These are phyloP conservation scores for Crambe crambe DNA, from an alignment of 37 sponge, comb jelly and placozoan species.

Conservation along the genomic window DNA sequence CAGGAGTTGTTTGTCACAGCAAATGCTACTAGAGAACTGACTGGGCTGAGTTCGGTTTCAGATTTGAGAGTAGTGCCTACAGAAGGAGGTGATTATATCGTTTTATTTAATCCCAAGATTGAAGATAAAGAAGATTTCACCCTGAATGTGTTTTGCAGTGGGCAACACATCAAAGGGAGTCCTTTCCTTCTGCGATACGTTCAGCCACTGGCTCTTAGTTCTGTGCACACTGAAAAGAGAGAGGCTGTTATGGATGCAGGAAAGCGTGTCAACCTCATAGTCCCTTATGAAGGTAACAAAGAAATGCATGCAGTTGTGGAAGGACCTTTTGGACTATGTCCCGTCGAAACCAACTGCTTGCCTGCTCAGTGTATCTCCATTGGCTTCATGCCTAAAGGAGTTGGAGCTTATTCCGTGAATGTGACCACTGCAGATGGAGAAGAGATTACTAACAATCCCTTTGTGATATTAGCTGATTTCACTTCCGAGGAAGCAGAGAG, in stretches of 20 bases:
- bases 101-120: not conserved
- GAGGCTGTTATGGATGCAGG: constrained; percentile 3
- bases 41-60: not conserved
- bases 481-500: constrained; percentile 13
- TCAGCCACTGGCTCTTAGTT: not conserved
- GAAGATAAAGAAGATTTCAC: constrained; percentile 16
- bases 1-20: not conserved
- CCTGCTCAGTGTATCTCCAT: not conserved
- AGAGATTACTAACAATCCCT: not conserved
- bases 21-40: not conserved
- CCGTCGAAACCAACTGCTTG: not conserved
- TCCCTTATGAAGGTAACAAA: not conserved
- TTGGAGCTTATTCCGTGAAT: constrained; percentile 17
- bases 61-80: constrained; percentile 16
- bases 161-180: constrained; percentile 22
- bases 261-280: constrained; percentile 22
- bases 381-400: not conserved
- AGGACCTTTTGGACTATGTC: constrained; percentile 1
- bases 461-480: not conserved
- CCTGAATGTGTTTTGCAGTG: constrained; percentile 15
- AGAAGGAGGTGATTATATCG: not conserved
- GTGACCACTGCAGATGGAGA: not conserved
- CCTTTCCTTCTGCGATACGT: constrained; percentile 47
- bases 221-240: not conserved
- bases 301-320: constrained; percentile 17